These are phyloP conservation scores for Tipula helvola DNA, from an alignment of 2,888 invertebrate species.

Conservation along the genomic window DNA sequence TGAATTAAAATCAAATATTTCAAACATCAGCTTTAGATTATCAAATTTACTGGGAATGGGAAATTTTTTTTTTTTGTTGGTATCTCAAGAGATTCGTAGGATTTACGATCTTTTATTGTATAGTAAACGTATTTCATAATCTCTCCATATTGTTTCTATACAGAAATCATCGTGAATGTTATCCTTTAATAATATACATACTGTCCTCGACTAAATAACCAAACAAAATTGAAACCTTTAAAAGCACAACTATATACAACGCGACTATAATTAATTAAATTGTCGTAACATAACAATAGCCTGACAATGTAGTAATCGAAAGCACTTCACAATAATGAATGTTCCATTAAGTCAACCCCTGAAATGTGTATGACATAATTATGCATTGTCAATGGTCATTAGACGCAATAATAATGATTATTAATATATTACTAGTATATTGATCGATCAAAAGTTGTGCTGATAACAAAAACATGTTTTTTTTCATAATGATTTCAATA, in stretches of 20 bases:
- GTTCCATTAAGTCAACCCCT: neutral
- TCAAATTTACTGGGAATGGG: neutral
- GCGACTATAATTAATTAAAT: neutral
- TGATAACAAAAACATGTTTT: neutral
- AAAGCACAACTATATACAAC: neutral
- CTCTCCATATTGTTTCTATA: neutral
- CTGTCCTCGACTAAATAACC: no score
- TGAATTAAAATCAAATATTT: neutral
- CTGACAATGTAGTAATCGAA: neutral
- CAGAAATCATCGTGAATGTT: no score
- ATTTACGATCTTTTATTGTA: neutral
- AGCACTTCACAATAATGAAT: neutral
- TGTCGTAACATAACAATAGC: neutral
- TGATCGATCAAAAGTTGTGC: neutral
- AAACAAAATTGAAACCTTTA: neutral
- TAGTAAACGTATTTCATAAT: neutral
- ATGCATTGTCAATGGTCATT: neutral
- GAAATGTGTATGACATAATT: neutral
- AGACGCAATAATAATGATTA: neutral
- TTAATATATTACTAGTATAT: neutral
- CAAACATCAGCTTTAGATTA: neutral
- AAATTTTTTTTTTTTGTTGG: neutral
- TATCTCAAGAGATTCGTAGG: neutral
- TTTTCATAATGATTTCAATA: neutral
- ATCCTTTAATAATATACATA: no score